Conservation (phyloP, 1,140 invertebrate genomes). For the Agraylea sexmaculata region DNA sequence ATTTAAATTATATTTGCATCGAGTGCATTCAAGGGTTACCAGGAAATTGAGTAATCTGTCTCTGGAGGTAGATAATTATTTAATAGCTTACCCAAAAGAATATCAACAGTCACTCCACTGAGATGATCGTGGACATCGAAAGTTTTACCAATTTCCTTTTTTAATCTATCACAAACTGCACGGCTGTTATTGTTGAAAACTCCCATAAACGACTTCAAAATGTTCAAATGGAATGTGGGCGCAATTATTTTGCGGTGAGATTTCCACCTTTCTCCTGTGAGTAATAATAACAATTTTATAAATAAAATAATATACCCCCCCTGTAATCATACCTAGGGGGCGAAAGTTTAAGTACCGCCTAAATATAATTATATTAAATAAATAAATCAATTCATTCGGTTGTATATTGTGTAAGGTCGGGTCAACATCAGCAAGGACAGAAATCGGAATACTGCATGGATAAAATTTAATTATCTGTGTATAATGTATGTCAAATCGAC, state of each 20-base stretch:
- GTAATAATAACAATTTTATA: slow-evolving; percentile 8
- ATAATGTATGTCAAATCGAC: too few species aligned
- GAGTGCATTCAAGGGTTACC: background rate
- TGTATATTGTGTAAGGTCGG: too few species aligned
- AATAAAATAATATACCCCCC: too few species aligned
- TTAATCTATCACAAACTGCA: slow-evolving; percentile 55
- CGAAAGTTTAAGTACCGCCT: too few species aligned
- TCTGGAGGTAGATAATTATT: too few species aligned
- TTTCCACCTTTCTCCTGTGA: slow-evolving; percentile 66
- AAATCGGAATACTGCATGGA: too few species aligned
- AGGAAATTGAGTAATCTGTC: too few species aligned
- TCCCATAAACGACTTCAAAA: slow-evolving; percentile 78
- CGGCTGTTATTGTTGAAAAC: slow-evolving; percentile 76
- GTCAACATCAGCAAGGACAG: too few species aligned
- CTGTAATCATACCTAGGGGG: too few species aligned
- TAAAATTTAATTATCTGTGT: too few species aligned
- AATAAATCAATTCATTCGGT: too few species aligned
- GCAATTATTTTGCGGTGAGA: slow-evolving; percentile 79
- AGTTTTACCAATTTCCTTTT: slow-evolving; percentile 47
- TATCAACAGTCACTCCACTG: slow-evolving; percentile 75
- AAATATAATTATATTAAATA: too few species aligned
- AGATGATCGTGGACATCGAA: slow-evolving; percentile 79
- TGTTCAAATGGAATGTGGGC: slow-evolving; percentile 86
- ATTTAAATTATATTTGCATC: background rate
- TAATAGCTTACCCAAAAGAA: slow-evolving; percentile 55